Evolutionary conservation across 2,797 vertebrate genomes (phyloP).

Genomic region (Coluber constrictor): DNA sequence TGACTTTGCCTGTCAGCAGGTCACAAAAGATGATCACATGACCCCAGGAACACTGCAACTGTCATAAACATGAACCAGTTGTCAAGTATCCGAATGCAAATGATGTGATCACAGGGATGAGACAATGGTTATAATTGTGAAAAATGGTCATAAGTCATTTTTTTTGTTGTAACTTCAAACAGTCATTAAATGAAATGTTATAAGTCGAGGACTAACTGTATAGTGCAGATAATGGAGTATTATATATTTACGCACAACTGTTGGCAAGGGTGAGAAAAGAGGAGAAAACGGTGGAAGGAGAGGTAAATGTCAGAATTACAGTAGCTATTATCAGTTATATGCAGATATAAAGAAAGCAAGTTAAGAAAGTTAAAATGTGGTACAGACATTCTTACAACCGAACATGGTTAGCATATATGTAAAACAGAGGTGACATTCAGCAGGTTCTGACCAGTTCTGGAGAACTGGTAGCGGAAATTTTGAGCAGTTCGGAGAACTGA

Average conservation of each 20-base stretch:
- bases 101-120: neutral
- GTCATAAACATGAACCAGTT: neutral
- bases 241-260: neutral
- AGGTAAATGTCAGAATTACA: neutral
- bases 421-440: neutral
- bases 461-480: too few species aligned
- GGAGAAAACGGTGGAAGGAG: neutral
- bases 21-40: neutral
- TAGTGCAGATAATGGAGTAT: neutral
- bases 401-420: neutral
- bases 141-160: neutral
- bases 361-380: neutral
- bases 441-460: too few species aligned
- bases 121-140: neutral
- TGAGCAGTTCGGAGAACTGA: too few species aligned
- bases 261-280: neutral
- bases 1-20: neutral
- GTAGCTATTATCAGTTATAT: neutral
- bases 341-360: neutral
- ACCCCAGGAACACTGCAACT: neutral
- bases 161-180: neutral
- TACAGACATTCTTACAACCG: neutral
- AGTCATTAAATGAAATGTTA: neutral
- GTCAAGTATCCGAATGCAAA: neutral
- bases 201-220: neutral